Evolutionary conservation across 1,140 invertebrate genomes (phyloP).

Genomic region (Oedothorax gibbosus): DNA sequence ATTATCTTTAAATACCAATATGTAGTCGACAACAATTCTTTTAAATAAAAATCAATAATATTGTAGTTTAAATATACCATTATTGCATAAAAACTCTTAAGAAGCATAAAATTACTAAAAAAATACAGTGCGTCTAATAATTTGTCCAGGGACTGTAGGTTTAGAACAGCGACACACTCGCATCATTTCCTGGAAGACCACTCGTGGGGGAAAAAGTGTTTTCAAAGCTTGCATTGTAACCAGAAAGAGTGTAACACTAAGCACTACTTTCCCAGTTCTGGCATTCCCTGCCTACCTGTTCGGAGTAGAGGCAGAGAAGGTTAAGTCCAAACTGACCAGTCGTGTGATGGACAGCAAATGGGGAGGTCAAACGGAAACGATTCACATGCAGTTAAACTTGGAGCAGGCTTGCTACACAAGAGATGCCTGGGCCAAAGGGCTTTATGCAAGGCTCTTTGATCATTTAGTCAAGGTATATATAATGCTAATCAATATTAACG

Average conservation of each 20-base stretch:
- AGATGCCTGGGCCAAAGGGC: slow-evolving; percentile 95
- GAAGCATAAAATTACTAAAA: too few species aligned
- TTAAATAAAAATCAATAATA: too few species aligned
- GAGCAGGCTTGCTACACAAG: slow-evolving; percentile 92
- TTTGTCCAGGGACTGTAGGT: too few species aligned
- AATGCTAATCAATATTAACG: slow-evolving; percentile 71
- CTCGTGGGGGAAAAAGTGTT: neutral
- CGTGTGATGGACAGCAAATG: slow-evolving; percentile 81
- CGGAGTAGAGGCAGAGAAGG: slow-evolving; percentile 73
- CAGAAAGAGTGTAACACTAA: slow-evolving; percentile 13
- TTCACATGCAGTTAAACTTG: slow-evolving; percentile 91
- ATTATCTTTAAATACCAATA: too few species aligned
- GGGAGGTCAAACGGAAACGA: slow-evolving; percentile 78
- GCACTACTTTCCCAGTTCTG: slow-evolving; percentile 71
- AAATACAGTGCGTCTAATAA: too few species aligned
- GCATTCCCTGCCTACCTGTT: slow-evolving; percentile 77
- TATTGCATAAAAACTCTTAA: too few species aligned
- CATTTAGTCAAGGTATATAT: slow-evolving; percentile 86
- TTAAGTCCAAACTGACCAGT: slow-evolving; percentile 76
- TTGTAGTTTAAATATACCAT: too few species aligned
- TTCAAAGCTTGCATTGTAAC: neutral
- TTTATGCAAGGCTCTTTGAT: slow-evolving; percentile 96
- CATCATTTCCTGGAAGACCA: too few species aligned
- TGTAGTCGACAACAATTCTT: too few species aligned
- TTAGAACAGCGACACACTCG: too few species aligned